These are phyloP conservation scores for Spilogale gracilis DNA, from an alignment of 2,113 vertebrate species.

Conservation along the genomic window DNA sequence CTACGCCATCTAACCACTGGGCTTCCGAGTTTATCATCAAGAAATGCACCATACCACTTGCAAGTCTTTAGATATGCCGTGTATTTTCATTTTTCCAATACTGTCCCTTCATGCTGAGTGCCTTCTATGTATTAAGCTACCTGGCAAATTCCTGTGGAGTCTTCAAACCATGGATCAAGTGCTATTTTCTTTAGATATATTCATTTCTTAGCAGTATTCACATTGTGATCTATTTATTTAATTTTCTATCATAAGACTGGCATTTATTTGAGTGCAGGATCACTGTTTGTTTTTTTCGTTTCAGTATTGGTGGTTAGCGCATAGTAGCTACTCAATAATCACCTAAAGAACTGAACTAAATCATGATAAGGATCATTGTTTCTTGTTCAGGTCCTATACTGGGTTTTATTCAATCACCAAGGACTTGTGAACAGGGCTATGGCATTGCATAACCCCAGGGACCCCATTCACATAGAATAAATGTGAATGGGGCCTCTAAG, in stretches of 20 bases:
- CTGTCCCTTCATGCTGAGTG: not conserved
- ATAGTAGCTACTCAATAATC: not conserved
- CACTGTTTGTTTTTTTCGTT: not conserved
- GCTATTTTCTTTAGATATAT: not conserved
- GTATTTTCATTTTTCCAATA: not conserved
- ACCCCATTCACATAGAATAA: not conserved
- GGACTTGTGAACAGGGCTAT: not conserved
- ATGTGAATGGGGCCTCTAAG: not conserved
- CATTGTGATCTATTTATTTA: not conserved
- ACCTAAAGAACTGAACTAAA: not conserved
- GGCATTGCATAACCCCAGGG: not conserved
- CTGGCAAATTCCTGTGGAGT: not conserved
- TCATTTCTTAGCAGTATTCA: not conserved
- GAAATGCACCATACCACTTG: not conserved
- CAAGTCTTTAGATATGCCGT: not conserved
- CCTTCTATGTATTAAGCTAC: not conserved
- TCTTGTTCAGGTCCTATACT: not conserved
- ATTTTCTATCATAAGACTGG: not conserved
- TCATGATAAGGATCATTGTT: not conserved
- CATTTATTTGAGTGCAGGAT: not conserved
- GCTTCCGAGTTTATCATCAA: not conserved
- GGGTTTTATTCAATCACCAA: not conserved
- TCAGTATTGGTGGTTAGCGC: not conserved
- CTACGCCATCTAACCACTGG: not conserved
- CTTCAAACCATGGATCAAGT: not conserved